These are phyloP conservation scores for Dinothrombium tinctorium DNA, from an alignment of 1,140 invertebrate species.

Conservation along the genomic window DNA sequence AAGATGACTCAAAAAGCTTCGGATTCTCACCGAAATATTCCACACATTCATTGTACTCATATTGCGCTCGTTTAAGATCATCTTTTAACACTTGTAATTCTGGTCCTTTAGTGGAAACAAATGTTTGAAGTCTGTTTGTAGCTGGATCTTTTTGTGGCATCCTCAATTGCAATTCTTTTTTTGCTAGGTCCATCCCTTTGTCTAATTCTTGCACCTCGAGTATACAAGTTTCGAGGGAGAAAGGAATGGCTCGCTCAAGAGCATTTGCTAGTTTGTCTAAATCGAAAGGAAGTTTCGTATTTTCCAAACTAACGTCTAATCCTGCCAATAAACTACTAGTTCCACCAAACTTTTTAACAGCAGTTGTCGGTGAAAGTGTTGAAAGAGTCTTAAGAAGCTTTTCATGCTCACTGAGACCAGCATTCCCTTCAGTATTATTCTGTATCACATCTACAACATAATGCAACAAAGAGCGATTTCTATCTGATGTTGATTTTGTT, in stretches of 20 bases:
- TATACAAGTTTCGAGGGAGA: slow-evolving; percentile 79
- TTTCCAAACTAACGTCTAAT: background rate
- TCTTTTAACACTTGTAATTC: slow-evolving; percentile 8
- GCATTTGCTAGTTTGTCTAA: slow-evolving; percentile 8
- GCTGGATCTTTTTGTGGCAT: slow-evolving; percentile 3
- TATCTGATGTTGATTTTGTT: slow-evolving; percentile 69
- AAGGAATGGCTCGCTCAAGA: slow-evolving; percentile 23
- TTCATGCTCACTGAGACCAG: slow-evolving; percentile 2
- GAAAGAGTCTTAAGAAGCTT: background rate
- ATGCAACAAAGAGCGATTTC: slow-evolving; percentile 68
- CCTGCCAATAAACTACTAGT: background rate
- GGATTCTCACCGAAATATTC: slow-evolving; percentile 89
- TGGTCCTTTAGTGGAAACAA: slow-evolving; percentile 9
- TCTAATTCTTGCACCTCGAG: slow-evolving; percentile 77
- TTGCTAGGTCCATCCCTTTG: slow-evolving; percentile 80
- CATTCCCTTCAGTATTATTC: background rate
- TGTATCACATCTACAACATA: slow-evolving; percentile 71
- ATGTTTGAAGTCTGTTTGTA: slow-evolving; percentile 4
- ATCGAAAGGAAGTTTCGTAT: slow-evolving; percentile 11
- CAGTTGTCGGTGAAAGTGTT: background rate
- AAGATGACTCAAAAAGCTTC: slow-evolving; percentile 44
- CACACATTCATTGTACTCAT: slow-evolving; percentile 68
- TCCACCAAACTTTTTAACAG: background rate
- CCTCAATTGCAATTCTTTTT: slow-evolving; percentile 47
- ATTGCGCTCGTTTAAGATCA: slow-evolving; percentile 25